These are phyloP conservation scores for Hesperophylax magnus DNA, from an alignment of 1,140 invertebrate genomes.

Conservation along the genomic window DNA sequence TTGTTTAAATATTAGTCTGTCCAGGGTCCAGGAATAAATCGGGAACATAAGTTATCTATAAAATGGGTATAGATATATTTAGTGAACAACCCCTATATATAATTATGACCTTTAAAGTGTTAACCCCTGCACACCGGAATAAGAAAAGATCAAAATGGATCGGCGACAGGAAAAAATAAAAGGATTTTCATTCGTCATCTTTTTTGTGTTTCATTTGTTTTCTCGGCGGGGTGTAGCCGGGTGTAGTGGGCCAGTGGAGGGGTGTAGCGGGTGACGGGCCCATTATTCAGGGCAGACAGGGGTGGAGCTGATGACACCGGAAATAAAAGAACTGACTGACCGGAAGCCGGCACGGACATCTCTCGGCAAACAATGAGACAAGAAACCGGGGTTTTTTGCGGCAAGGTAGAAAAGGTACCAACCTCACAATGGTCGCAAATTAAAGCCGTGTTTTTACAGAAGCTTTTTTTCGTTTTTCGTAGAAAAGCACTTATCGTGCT, in stretches of 20 bases:
- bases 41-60: too few species aligned
- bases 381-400: neutral
- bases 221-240: conserved; percentile 1
- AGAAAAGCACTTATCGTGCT: too few species aligned
- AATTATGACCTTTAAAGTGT: too few species aligned
- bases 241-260: neutral
- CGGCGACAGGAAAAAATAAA: neutral
- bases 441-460: too few species aligned
- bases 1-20: too few species aligned
- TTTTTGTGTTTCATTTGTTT: conserved; percentile 22
- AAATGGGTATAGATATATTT: too few species aligned
- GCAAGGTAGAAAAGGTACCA: too few species aligned
- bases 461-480: too few species aligned
- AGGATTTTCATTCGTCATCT: neutral
- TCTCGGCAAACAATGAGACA: neutral
- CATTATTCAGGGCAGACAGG: conserved; percentile 1
- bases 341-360: conserved; percentile 13
- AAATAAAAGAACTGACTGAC: conserved; percentile 10
- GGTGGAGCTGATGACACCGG: conserved; percentile 13
- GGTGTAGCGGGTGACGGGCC: neutral
- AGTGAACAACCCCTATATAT: too few species aligned
- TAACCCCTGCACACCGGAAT: too few species aligned
- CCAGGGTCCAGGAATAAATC: too few species aligned
- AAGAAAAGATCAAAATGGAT: neutral
- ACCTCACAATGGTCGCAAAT: too few species aligned